phyloP scores from a whole-genome alignment of 2,888 invertebrate species.

The Hedya salicella region DNA sequence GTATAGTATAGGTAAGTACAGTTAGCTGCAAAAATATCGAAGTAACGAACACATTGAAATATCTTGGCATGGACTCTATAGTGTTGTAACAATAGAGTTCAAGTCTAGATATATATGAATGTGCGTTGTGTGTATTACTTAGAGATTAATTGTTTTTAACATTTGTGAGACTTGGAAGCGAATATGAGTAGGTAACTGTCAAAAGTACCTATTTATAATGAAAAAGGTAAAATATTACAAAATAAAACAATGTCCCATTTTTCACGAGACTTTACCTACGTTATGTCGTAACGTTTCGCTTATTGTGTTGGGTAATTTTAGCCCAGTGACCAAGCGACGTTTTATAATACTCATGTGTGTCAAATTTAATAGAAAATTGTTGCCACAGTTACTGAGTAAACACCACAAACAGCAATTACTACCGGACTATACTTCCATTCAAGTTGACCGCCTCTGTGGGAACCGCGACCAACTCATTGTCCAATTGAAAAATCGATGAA shows the following conservation, averaged over 20 bases:
- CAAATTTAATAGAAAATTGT: slow-evolving; percentile 23
- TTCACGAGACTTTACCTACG: slow-evolving; percentile 7
- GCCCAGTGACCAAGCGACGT: slow-evolving; percentile 5
- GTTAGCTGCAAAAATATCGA: too few species aligned
- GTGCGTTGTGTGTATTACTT: too few species aligned
- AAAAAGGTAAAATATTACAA: slow-evolving; percentile 3
- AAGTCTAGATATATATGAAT: too few species aligned
- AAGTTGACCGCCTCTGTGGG: neutral
- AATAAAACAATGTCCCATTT: slow-evolving; percentile 4
- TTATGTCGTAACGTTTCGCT: slow-evolving; percentile 19
- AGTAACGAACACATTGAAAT: too few species aligned
- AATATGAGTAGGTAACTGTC: too few species aligned
- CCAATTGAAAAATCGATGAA: too few species aligned
- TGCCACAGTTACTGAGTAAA: slow-evolving; percentile 33
- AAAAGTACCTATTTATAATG: neutral
- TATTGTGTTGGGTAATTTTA: slow-evolving; percentile 25
- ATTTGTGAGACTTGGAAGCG: too few species aligned
- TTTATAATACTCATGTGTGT: slow-evolving; percentile 16
- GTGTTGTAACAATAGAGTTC: too few species aligned
- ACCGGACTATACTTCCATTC: neutral
- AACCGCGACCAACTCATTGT: neutral
- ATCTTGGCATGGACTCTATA: too few species aligned
- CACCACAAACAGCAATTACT: slow-evolving; percentile 21
- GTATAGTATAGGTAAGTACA: too few species aligned
- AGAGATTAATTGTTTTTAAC: too few species aligned